Evolutionary conservation across 2,113 vertebrate genomes (phyloP), one percentile per base, ranked within the genome.

Genomic region (Urocolius indicus): DNA sequence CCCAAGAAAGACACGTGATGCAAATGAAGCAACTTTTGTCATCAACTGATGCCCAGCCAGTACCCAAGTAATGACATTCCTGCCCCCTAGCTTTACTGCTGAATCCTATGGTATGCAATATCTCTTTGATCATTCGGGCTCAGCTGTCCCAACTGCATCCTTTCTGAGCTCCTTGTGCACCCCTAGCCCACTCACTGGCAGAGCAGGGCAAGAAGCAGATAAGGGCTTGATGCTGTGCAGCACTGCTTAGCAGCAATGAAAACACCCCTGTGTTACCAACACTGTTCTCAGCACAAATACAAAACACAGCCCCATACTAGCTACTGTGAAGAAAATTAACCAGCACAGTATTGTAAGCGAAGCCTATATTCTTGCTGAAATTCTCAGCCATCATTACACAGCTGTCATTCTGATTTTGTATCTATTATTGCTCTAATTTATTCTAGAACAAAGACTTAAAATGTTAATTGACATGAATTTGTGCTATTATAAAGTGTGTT

Each of bases 21-120:
- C 15, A 87, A 61, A 34, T 67, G 14, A n/a, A 77, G 38, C 38
- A 81, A 9, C 55, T 13, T 8, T 57, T 74, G 36, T 21, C 78
- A 41, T 18, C 4, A 5, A 22, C 19, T 0, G 0, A 14, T 62
- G 20, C 27, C 17, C 36, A 20, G 48, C 17, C 23, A 9, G 36
- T 57, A 14, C 24, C 66, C 17, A 36, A 11, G 66, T 49, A 55
- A 26, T 36, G 10, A 5, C 45, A 6, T 3, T 14, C 51, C 30
- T 0, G 8, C 16, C 6, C 8, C 27, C 12, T 13, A 13, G 7
- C 10, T 71, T 24, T 18, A 13, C n/a, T 24, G 29, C 45, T 76
- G 30, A 6, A 11, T 2, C 17, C 24, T 30, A 8, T 0, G 34
- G 6, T 26, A 7, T 59, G 20, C 30, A 16, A 21, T 76, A 51